phyloP scores from a whole-genome alignment of 23 tunicate species.

The Styela clava region DNA sequence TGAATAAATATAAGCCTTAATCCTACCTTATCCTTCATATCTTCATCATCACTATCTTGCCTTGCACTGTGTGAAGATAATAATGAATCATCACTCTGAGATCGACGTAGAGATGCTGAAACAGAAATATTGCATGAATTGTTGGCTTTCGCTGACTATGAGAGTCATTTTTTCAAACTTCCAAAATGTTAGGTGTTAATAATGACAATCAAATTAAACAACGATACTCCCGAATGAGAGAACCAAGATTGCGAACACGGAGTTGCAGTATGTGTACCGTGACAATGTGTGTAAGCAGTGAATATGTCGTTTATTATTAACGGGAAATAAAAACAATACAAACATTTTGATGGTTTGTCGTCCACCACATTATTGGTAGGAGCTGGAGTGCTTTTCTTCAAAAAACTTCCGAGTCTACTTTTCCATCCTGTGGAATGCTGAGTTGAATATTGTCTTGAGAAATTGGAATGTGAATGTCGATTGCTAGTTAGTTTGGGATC shows the following conservation, averaged over 20 bases:
- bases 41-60: constrained; percentile 10
- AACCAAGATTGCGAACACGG: too few relatives aligned
- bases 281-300: too few relatives aligned
- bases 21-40: neutral
- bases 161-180: too few relatives aligned
- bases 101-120: constrained; percentile 61
- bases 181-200: too few relatives aligned
- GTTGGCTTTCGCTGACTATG: neutral
- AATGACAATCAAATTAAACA: too few relatives aligned
- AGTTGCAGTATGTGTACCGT: too few relatives aligned
- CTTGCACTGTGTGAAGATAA: constrained; percentile 47
- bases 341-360: too few relatives aligned
- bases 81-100: constrained; percentile 83
- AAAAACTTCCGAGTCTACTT: constrained; percentile 64
- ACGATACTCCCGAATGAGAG: too few relatives aligned
- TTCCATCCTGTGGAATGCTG: constrained; percentile 42
- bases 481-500: constrained; percentile 2
- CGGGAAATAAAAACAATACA: too few relatives aligned
- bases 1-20: too few relatives aligned
- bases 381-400: constrained; percentile 28
- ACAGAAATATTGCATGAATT: neutral
- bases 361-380: neutral
- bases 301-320: too few relatives aligned
- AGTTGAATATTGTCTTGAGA: neutral
- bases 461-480: constrained; percentile 1